Evolutionary conservation across 2,113 vertebrate genomes (phyloP), one percentile per base, ranked within the genome.

Genomic region (Lutjanus erythropterus): DNA sequence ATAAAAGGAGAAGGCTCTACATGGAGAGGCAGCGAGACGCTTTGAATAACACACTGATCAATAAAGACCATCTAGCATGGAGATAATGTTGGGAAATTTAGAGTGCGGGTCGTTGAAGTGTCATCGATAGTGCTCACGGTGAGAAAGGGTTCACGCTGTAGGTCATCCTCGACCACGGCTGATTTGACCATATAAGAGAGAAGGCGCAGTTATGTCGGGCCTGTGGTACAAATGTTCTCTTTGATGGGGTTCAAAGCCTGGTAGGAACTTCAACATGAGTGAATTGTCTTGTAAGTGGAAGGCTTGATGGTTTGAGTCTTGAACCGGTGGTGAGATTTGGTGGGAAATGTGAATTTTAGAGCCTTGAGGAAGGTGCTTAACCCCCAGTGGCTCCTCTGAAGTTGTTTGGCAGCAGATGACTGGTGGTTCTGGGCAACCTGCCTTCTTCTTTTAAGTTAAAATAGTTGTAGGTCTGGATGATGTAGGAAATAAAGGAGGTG

Each of bases 41-140:
- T 89, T 82, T 89, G 87, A 93, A 92, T 92, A 84, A 91, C 81
- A 83, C n/a, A 61, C 82, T 59, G 84, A 93, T 94, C 93, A 88
- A 94, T 94, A 89, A 76, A 78, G 84, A 81, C 72, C 88, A 88
- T 87, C 86, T 49, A 75, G 74, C 83, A 74, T 0, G 39, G 60
- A 74, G 85, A 85, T 75, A 81, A 62, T 69, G 79, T 71, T 53
- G 53, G 66, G 42, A 67, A 66, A 82, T 80, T 52, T 50, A 81
- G 82, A 83, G 84, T 19, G 68, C 44, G 31, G 75, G 78, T 81
- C 55, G 66, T 50, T 83, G 47, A 75, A 79, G 81, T 71, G 81
- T 70, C 89, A 82, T 70, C 67, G 59, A 87, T 79, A 84, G 75
- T 31, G 71, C 44, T 59, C 52, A 21, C 11, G 10, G 71, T 69